Conservation (phyloP, 1,140 invertebrate species). For the Eueides isabella region DNA sequence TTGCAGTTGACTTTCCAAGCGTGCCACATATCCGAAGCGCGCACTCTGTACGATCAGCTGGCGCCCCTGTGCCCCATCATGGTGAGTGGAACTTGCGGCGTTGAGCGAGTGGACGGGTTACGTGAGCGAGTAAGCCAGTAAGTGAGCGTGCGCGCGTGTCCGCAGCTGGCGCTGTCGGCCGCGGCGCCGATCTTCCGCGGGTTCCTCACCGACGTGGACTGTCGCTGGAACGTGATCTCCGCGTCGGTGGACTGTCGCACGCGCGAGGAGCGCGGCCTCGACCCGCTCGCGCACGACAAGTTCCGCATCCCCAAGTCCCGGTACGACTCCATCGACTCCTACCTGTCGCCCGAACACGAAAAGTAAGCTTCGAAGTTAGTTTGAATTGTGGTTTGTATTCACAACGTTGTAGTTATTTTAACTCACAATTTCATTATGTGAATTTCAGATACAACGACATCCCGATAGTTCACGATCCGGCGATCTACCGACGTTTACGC, state of each 20-base stretch:
- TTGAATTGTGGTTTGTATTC: background rate
- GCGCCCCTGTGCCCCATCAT: constrained; percentile 98
- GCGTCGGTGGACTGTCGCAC: constrained; percentile 98
- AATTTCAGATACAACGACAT: constrained; percentile 93
- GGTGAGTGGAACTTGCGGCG: constrained; percentile 65
- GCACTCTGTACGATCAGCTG: constrained; percentile 98
- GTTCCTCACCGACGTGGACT: constrained; percentile 96
- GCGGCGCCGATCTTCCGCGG: constrained; percentile 97
- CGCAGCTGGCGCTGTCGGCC: constrained; percentile 95
- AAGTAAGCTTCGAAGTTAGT: constrained; percentile 75
- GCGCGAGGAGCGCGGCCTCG: constrained; percentile 94
- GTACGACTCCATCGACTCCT: constrained; percentile 99
- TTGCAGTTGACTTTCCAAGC: constrained; percentile 98
- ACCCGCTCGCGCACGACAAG: constrained; percentile 87
- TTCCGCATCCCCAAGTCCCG: constrained; percentile 97
- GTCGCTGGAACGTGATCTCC: constrained; percentile 97
- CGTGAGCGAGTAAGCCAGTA: background rate
- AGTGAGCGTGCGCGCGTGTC: background rate
- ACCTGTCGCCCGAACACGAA: constrained; percentile 93
- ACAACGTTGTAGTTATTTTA: background rate
- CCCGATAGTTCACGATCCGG: constrained; percentile 92
- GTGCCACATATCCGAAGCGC: constrained; percentile 97
- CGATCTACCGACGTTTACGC: constrained; percentile 91
- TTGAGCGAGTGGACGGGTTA: constrained; percentile 55
- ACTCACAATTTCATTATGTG: background rate